Conservation (phyloP, 2,888 invertebrate species). For the Eulithis testata region DNA sequence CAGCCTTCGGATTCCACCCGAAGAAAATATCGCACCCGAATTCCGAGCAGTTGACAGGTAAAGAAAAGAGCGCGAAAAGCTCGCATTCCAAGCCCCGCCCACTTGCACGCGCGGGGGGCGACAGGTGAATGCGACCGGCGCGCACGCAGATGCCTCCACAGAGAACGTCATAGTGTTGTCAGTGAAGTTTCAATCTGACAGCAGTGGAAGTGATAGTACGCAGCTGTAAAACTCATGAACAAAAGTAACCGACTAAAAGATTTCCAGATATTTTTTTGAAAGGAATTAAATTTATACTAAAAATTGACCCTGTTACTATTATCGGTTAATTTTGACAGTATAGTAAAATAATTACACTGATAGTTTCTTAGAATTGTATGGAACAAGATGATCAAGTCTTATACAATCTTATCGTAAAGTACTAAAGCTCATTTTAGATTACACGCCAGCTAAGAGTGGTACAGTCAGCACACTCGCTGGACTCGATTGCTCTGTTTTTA, state of each 20-base stretch:
- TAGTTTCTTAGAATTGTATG: not conserved
- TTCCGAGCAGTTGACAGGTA: slow-evolving; percentile 73
- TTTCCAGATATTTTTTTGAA: no score
- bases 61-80: slow-evolving; percentile 67
- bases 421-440: slow-evolving; percentile 16
- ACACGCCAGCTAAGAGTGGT: slow-evolving; percentile 1
- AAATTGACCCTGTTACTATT: no score
- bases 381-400: not conserved
- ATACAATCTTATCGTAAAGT: not conserved
- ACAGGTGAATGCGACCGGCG: slow-evolving; percentile 79
- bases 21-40: slow-evolving; percentile 84
- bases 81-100: slow-evolving; percentile 74
- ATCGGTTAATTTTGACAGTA: no score
- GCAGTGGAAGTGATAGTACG: slow-evolving; percentile 4
- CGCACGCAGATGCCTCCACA: slow-evolving; percentile 43
- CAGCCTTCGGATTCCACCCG: slow-evolving; percentile 78
- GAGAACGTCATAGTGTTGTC: slow-evolving; percentile 5
- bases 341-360: no score
- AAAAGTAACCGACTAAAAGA: no score
- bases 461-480: slow-evolving; percentile 56
- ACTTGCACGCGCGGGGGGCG: slow-evolving; percentile 68
- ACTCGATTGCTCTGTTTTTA: slow-evolving; percentile 66
- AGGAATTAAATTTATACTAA: no score
- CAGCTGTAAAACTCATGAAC: not conserved
- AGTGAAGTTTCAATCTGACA: slow-evolving; percentile 6